Evolutionary conservation across 2,797 vertebrate species (phyloP).

Genomic region (Cryptoprocta ferox): DNA sequence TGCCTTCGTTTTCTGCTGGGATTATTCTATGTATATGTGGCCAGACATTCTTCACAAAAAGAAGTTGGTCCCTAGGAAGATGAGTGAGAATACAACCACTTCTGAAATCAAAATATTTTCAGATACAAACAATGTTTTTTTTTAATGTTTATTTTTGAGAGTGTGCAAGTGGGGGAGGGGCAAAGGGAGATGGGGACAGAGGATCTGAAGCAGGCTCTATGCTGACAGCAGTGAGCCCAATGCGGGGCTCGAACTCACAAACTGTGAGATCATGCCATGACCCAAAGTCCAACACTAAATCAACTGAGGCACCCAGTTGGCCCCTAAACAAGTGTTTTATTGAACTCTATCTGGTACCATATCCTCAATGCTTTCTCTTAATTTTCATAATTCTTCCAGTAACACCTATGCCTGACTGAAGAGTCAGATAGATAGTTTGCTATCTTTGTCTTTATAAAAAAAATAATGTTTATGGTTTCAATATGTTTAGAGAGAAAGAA

Average conservation of each 20-base stretch:
- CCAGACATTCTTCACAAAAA: background rate
- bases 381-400: background rate
- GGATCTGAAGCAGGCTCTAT: too few relatives aligned
- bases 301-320: too few relatives aligned
- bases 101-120: background rate
- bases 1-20: background rate
- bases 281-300: too few relatives aligned
- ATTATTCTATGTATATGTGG: background rate
- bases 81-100: background rate
- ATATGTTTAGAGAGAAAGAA: slow-evolving; percentile 13
- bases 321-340: background rate
- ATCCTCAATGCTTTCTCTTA: background rate
- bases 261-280: too few relatives aligned
- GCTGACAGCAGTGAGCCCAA: too few relatives aligned
- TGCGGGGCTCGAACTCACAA: too few relatives aligned
- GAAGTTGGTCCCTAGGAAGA: background rate
- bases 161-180: too few relatives aligned
- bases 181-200: too few relatives aligned
- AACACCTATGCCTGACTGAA: background rate
- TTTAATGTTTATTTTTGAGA: too few relatives aligned
- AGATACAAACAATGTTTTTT: background rate
- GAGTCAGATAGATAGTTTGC: background rate
- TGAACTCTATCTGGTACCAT: background rate
- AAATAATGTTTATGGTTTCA: slow-evolving; percentile 22
- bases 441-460: background rate